Evolutionary conservation across 2,797 vertebrate species (phyloP), one percentile per base, ranked within the genome.

Genomic region (Astyanax mexicanus): DNA sequence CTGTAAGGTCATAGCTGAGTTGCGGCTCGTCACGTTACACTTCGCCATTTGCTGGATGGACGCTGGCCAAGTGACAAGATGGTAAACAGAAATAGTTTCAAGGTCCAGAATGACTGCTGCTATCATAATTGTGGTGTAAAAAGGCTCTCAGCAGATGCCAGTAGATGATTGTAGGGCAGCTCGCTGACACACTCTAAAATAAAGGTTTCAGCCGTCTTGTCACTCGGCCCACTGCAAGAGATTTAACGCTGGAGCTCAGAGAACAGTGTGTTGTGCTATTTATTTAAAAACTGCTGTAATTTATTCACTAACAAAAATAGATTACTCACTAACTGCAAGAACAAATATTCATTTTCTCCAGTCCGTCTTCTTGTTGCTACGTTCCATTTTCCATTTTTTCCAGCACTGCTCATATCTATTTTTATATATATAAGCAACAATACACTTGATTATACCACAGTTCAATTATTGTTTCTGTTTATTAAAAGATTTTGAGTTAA

Each of bases 51-150:
- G 15, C 15, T 57, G 2, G 25, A 25, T 65, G 61, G 38, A 69
- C 23, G 40, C 12, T 69, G 42, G 58, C 64, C 65, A 51, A 42
- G 19, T 15, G 4, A 40, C 11, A 69, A 75, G 17, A 27, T 42
- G 8, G 27, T 44, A 44, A 62, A 62, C 57, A 35, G 57, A 62
- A 44, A 61, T 51, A 23, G 42, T 25, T 64, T 62, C 74, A 62
- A 9, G 37, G 47, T 70, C 37, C 25, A 61, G 38, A 69, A 61
- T 61, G 58, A 75, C 75, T 69, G 69, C 55, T 17, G 32, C 44
- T 49, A 13, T 67, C 54, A 68, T 37, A 61, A 42, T 42, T 49
- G 52, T 45, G 37, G 66, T 44, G 57, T 54, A 54, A 54, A 70
- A 68, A 70, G 35, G 45, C 35, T 76, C 8, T 12, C 35, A 35